These are phyloP conservation scores for Hoplostethus mediterraneus DNA, from an alignment of 2,797 vertebrate genomes.

Conservation along the genomic window DNA sequence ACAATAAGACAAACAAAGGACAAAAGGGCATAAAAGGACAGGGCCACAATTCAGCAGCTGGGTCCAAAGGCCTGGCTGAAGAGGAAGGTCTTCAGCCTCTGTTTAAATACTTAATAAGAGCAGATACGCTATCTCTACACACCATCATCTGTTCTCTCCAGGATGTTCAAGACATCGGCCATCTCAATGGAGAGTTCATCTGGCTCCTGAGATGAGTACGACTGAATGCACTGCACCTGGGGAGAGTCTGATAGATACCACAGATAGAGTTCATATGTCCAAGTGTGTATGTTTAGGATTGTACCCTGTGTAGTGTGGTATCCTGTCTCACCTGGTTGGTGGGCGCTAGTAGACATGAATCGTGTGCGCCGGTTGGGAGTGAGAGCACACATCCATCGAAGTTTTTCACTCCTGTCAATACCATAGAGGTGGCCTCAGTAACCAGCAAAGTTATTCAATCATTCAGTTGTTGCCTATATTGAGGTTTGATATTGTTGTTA, in stretches of 20 bases:
- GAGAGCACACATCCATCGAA: conserved; percentile 94
- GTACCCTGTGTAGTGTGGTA: neutral
- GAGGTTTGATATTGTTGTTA: neutral
- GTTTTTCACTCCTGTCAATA: conserved; percentile 92
- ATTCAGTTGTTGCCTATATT: neutral
- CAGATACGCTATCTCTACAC: conserved; percentile 21
- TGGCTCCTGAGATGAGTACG: conserved; percentile 92
- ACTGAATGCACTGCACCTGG: conserved; percentile 97
- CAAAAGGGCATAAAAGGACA: no score
- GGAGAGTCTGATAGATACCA: conserved; percentile 87
- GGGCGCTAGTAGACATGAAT: conserved; percentile 91
- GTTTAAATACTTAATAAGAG: neutral
- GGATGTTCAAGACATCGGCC: conserved; percentile 93
- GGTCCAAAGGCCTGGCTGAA: no score
- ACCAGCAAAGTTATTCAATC: neutral
- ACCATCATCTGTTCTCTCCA: conserved; percentile 95
- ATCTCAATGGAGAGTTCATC: conserved; percentile 96
- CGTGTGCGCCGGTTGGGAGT: conserved; percentile 94
- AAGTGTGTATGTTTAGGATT: neutral
- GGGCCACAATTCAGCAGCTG: no score
- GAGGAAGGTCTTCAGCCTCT: no score
- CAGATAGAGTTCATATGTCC: conserved; percentile 13
- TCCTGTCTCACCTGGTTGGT: conserved; percentile 88
- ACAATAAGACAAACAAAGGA: no score
- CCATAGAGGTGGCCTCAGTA: neutral